These are phyloP conservation scores for Trileptium ribeirensis DNA, from an alignment of 2,888 invertebrate species.

Conservation along the genomic window DNA sequence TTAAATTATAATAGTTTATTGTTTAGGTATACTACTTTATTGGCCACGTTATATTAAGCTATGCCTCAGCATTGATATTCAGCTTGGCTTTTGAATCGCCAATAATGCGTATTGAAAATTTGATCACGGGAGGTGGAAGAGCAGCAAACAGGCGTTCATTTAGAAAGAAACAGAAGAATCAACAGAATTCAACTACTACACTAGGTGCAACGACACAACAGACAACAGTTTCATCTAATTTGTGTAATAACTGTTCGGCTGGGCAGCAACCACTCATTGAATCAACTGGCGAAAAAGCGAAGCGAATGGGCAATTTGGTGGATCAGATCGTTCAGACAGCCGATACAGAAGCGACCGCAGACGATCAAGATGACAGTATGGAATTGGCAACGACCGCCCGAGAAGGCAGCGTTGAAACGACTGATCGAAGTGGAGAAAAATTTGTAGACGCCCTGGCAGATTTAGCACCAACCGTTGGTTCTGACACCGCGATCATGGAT, in stretches of 20 bases:
- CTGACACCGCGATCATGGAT: neutral
- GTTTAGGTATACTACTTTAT: conserved; percentile 14
- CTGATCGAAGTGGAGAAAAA: neutral
- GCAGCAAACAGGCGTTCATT: neutral
- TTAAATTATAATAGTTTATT: too few species aligned
- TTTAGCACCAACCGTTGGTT: too few species aligned
- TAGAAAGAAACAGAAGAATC: neutral
- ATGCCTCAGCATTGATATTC: conserved; percentile 40
- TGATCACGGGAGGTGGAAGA: neutral
- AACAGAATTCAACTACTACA: neutral
- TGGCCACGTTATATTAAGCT: conserved; percentile 9
- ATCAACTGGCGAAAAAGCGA: neutral
- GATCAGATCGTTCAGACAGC: neutral
- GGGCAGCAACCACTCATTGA: neutral
- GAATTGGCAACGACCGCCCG: neutral
- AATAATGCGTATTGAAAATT: conserved; percentile 40
- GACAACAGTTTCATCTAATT: neutral
- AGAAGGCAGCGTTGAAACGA: neutral
- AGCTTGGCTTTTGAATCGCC: conserved; percentile 46
- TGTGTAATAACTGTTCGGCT: neutral
- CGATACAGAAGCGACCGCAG: too few species aligned
- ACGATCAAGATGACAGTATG: too few species aligned
- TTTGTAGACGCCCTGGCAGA: neutral
- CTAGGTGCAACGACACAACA: neutral
- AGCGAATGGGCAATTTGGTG: neutral